Base-by-base conservation (phyloP, 2,888 invertebrate species). In the Sclerodermus sp. region DNA sequence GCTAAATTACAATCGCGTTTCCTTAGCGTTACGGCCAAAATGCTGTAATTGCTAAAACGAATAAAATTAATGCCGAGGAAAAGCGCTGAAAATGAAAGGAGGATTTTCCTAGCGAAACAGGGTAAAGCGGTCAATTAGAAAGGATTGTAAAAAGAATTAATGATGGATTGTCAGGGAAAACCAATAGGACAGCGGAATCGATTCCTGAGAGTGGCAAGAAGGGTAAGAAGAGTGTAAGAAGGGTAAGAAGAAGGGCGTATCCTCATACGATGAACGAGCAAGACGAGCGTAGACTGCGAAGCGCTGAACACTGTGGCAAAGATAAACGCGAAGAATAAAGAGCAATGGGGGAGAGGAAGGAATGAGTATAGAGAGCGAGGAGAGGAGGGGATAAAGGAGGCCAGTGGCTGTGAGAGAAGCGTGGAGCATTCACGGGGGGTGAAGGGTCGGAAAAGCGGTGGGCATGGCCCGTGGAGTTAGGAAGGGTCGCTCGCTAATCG, bases 401-500 rank as follows among this genome's bases (percentile, higher is more conserved):
- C 29, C 23, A 23, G 23, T 16, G 23, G 8, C 23, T 15, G 41
- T 17, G 40, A 30, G 31, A 40, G 41, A 48, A 53, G 51, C 49
- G 44, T 49, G 47, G 59, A 51, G 52, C 57, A 55, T 48, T 60
- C 55, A 53, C 53, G 53, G 59, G 53, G 59, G 23, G 47, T 51
- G 53, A 54, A 49, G 45, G 49, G 47, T 55, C 39, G 23, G 23
- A 23, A n/a, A 23, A 47, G 23, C 42, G 45, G 23, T n/a, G 23
- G 37, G 30, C 42, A 42, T 38, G 39, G 39, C 13, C 16, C 34
- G 42, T 31, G 37, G 67, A 58, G 68, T 67, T 68, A 62, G 61
- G 68, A 64, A 71, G 71, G 71, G 70, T 71, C 65, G 67, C 71
- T 71, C 65, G 67, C 71, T 73, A 72, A 72, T 73, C 73, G 69